phyloP scores from a whole-genome alignment of 2,888 invertebrate species.

The Andrena minutula region DNA sequence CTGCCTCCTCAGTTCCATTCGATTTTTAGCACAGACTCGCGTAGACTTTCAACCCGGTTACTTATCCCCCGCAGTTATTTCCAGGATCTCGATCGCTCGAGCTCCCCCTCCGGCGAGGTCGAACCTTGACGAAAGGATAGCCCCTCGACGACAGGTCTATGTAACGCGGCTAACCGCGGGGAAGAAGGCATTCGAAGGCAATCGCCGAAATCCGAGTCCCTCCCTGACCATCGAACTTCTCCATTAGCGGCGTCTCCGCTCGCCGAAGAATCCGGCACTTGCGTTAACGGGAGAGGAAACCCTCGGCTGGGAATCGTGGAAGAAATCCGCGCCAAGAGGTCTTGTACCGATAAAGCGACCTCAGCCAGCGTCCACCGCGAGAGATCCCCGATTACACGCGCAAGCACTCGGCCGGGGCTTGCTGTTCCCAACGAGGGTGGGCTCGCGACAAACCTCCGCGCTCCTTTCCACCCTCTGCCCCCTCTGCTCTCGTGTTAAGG shows the following conservation, averaged over 20 bases:
- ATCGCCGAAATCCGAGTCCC: neutral
- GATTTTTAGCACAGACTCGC: neutral
- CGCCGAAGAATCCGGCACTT: neutral
- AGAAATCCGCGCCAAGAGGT: neutral
- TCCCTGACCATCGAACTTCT: conserved; percentile 25
- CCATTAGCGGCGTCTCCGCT: conserved; percentile 29
- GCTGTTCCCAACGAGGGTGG: neutral
- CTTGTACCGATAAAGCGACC: neutral
- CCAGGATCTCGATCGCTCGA: neutral
- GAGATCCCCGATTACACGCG: conserved; percentile 28
- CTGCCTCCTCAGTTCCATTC: neutral
- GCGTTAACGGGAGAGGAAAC: conserved; percentile 15
- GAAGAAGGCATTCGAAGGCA: neutral
- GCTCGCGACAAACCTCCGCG: neutral
- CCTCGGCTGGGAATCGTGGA: neutral
- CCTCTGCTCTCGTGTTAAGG: neutral
- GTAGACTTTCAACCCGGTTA: conserved; percentile 47
- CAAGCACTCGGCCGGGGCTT: conserved; percentile 1
- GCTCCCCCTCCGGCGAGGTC: neutral
- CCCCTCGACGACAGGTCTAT: neutral
- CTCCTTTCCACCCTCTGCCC: neutral
- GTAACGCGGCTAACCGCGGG: neutral
- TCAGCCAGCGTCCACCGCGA: conserved; percentile 2
- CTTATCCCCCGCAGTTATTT: neutral
- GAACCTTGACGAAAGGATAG: neutral